Conservation (phyloP, 2,113 vertebrate species). For the Seriola aureovittata region DNA sequence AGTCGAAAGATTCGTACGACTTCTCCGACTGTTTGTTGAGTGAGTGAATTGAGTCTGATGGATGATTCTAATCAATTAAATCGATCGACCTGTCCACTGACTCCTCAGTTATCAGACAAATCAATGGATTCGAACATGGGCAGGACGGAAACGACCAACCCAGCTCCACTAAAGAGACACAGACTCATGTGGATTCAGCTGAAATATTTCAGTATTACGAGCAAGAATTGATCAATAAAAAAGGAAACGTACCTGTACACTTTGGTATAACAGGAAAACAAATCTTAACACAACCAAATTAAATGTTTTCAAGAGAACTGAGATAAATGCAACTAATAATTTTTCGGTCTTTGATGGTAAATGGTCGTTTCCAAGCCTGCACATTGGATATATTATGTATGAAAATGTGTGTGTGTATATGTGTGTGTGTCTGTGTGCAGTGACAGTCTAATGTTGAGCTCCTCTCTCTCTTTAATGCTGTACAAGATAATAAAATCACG, state of each 20-base stretch:
- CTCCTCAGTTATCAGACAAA: not conserved
- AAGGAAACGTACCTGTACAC: no score
- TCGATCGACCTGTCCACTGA: not conserved
- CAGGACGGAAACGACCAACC: constrained; percentile 20
- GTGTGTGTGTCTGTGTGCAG: constrained; percentile 22
- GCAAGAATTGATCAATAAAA: no score
- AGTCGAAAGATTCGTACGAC: not conserved
- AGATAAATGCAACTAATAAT: not conserved
- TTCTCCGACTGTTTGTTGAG: not conserved
- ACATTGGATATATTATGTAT: not conserved
- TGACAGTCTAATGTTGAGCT: constrained; percentile 4
- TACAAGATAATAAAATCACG: constrained; percentile 49
- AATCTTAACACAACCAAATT: no score
- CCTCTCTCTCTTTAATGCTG: constrained; percentile 34
- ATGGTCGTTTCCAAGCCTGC: constrained; percentile 3
- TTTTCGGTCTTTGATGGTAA: not conserved
- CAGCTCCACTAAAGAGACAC: no score
- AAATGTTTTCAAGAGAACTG: not conserved
- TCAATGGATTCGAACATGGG: not conserved
- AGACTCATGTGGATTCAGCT: not conserved
- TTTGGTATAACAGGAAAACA: not conserved
- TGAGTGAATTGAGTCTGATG: not conserved
- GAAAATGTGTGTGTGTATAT: not conserved
- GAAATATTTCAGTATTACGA: not conserved
- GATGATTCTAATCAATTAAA: not conserved